Conservation (phyloP, 2,888 invertebrate genomes). For the Adineta ricciae region DNA sequence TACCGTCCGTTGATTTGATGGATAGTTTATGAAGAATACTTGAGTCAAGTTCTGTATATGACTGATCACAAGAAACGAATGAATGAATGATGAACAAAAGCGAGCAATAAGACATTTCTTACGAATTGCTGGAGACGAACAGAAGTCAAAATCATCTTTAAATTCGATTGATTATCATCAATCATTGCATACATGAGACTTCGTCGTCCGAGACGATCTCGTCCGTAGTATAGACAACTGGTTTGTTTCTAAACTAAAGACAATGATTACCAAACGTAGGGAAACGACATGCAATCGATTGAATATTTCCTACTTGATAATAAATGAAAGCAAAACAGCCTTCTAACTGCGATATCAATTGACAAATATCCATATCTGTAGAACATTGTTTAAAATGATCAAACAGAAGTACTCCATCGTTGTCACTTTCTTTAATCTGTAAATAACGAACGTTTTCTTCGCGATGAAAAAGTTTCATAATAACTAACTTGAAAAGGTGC, state of each 20-base stretch:
- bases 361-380: constrained; percentile 42
- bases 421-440: constrained; percentile 39
- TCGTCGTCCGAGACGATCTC: constrained; percentile 74
- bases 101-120: no score
- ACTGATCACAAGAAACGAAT: not conserved
- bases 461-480: no score
- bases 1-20: not conserved
- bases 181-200: constrained; percentile 60
- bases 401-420: constrained; percentile 44
- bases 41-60: not conserved
- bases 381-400: constrained; percentile 37
- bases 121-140: not conserved
- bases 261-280: constrained; percentile 26
- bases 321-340: constrained; percentile 78
- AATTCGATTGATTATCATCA: constrained; percentile 3
- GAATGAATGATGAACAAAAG: not conserved
- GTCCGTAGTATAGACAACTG: constrained; percentile 64
- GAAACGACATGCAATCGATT: not conserved
- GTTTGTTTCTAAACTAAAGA: constrained; percentile 37
- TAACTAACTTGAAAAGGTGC: constrained; percentile 49
- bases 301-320: constrained; percentile 51
- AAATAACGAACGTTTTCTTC: not conserved
- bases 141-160: not conserved
- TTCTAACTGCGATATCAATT: constrained; percentile 57
- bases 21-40: not conserved